These are phyloP conservation scores for Ophion costatus DNA, from an alignment of 2,888 invertebrate species.

Conservation along the genomic window DNA sequence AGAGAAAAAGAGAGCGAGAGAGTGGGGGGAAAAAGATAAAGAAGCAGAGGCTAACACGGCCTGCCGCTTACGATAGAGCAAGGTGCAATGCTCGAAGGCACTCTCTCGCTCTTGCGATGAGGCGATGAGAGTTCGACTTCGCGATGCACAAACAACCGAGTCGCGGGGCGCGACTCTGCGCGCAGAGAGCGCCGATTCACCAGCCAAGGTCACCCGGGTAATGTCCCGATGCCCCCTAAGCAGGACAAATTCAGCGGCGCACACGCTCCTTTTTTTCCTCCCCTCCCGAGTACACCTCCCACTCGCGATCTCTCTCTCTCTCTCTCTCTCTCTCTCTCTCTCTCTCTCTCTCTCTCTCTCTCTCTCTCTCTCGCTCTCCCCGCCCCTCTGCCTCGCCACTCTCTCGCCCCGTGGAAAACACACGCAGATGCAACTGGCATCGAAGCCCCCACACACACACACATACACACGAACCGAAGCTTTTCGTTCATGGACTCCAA, in stretches of 20 bases:
- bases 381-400: too few relatives aligned
- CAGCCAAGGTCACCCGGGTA: slow-evolving; percentile 83
- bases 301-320: not conserved
- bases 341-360: not conserved
- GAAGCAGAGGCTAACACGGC: slow-evolving; percentile 63
- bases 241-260: slow-evolving; percentile 80
- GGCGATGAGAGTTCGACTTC: slow-evolving; percentile 2
- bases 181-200: slow-evolving; percentile 68
- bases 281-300: slow-evolving; percentile 24
- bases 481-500: slow-evolving; percentile 37
- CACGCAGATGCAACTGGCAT: slow-evolving; percentile 2
- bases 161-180: slow-evolving; percentile 64
- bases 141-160: slow-evolving; percentile 80
- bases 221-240: slow-evolving; percentile 84
- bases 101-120: slow-evolving; percentile 62
- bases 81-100: slow-evolving; percentile 81
- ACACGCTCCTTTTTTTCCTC: slow-evolving; percentile 54
- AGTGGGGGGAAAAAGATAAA: slow-evolving; percentile 64
- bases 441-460: slow-evolving; percentile 10
- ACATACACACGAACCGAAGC: not conserved
- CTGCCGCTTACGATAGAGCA: slow-evolving; percentile 78
- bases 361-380: not conserved
- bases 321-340: not conserved
- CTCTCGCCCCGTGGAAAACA: not conserved
- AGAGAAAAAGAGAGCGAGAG: not conserved